phyloP scores from a whole-genome alignment of 1,140 invertebrate species.

The Trachymyrmex septentrionalis region DNA sequence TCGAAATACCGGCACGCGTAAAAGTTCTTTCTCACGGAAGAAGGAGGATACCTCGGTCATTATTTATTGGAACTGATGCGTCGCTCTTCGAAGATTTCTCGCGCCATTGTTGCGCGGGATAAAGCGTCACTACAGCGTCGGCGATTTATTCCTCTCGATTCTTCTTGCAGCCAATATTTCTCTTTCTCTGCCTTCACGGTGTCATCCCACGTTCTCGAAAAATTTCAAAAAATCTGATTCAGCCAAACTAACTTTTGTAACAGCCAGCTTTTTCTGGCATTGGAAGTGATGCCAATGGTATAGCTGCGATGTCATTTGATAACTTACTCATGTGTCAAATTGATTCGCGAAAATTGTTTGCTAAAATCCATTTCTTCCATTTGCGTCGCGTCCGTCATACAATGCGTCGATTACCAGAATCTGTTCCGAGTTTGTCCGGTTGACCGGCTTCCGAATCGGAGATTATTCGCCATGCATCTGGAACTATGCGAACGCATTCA shows the following conservation, averaged over 20 bases:
- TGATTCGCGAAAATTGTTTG: constrained; percentile 20
- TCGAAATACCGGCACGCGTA: neutral
- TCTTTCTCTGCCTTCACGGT: constrained; percentile 18
- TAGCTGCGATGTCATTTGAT: neutral
- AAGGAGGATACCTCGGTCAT: constrained; percentile 30
- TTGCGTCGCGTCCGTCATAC: constrained; percentile 7
- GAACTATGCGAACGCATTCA: constrained; percentile 24
- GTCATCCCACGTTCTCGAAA: neutral
- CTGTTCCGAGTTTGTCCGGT: constrained; percentile 42
- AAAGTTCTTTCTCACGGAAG: constrained; percentile 33
- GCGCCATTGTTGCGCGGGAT: constrained; percentile 69
- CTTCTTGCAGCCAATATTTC: constrained; percentile 42
- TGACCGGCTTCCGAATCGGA: constrained; percentile 58
- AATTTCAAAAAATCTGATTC: constrained; percentile 8
- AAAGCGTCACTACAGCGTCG: constrained; percentile 54
- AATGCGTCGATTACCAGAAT: constrained; percentile 31
- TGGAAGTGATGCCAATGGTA: neutral
- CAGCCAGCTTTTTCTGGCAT: neutral
- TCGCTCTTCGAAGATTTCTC: constrained; percentile 57
- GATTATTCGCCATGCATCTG: constrained; percentile 69
- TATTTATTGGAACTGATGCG: constrained; percentile 70
- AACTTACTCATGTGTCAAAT: constrained; percentile 19
- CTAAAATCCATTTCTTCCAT: constrained; percentile 27
- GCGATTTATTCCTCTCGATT: constrained; percentile 67
- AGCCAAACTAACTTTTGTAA: constrained; percentile 1